Evolutionary conservation across 92 coral and sea anemone genomes (phyloP).

Genomic region (Epizoanthus rinbou): DNA sequence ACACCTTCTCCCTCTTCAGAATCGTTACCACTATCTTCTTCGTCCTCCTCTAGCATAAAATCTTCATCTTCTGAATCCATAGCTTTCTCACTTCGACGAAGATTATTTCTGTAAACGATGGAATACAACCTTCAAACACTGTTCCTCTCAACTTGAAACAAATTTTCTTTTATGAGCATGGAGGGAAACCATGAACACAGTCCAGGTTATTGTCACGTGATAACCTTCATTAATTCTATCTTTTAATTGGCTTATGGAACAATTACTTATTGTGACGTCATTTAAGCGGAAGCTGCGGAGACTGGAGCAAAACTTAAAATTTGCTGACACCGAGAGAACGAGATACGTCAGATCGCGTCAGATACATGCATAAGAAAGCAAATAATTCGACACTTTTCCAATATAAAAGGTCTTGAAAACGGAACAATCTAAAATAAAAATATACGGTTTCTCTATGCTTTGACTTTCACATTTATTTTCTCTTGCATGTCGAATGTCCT

Average conservation of each 20-base stretch:
- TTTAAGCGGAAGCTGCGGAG: neutral
- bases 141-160: conserved; percentile 23
- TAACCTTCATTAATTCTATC: conserved; percentile 21
- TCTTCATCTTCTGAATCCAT: conserved; percentile 99
- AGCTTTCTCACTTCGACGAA: neutral
- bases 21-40: conserved; percentile 77
- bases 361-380: no score
- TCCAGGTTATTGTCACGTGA: conserved; percentile 80
- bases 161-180: conserved; percentile 56
- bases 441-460: no score
- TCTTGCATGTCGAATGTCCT: no score
- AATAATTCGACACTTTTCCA: neutral
- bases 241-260: conserved; percentile 68
- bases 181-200: conserved; percentile 78
- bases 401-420: neutral
- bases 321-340: neutral
- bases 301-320: neutral
- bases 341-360: no score
- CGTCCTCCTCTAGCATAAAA: conserved; percentile 79
- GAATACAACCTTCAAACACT: neutral
- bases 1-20: conserved; percentile 85
- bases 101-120: conserved; percentile 1
- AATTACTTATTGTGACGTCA: conserved; percentile 45
- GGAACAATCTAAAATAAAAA: no score
- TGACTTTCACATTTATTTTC: no score